These are phyloP conservation scores for Lasioglossum morio DNA, from an alignment of 2,888 invertebrate genomes.

Conservation along the genomic window DNA sequence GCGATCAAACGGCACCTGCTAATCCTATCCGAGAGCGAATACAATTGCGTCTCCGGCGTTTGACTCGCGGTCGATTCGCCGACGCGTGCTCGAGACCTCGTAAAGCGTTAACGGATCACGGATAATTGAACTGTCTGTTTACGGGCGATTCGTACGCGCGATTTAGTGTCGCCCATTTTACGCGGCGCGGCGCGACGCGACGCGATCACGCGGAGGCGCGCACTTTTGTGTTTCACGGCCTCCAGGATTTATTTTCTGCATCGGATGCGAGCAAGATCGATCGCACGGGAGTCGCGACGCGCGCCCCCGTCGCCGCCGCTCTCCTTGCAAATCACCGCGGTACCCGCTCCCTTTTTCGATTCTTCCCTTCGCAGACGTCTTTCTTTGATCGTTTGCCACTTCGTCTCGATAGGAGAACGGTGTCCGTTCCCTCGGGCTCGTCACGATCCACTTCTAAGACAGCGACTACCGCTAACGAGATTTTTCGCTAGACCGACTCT, in stretches of 20 bases:
- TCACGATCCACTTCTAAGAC: not conserved
- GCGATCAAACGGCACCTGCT: not conserved
- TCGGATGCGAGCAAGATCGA: conserved; percentile 75
- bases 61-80: not conserved
- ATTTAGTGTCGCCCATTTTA: conserved; percentile 23
- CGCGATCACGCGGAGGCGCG: conserved; percentile 10
- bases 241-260: conserved; percentile 76
- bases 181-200: conserved; percentile 7
- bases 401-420: not conserved
- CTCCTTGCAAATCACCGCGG: not conserved
- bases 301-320: not conserved
- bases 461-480: not conserved
- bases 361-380: not conserved
- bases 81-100: not conserved
- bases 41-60: not conserved
- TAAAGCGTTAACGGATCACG: conserved; percentile 44
- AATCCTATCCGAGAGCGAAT: not conserved
- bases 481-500: not conserved
- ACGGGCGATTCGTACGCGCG: conserved; percentile 17
- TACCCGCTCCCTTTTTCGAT: not conserved
- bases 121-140: not conserved
- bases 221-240: conserved; percentile 67
- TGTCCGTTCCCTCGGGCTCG: not conserved
- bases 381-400: not conserved
- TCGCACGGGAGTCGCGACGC: conserved; percentile 42